phyloP scores from a whole-genome alignment of 2,888 invertebrate genomes.

The Drosophila borealis region DNA sequence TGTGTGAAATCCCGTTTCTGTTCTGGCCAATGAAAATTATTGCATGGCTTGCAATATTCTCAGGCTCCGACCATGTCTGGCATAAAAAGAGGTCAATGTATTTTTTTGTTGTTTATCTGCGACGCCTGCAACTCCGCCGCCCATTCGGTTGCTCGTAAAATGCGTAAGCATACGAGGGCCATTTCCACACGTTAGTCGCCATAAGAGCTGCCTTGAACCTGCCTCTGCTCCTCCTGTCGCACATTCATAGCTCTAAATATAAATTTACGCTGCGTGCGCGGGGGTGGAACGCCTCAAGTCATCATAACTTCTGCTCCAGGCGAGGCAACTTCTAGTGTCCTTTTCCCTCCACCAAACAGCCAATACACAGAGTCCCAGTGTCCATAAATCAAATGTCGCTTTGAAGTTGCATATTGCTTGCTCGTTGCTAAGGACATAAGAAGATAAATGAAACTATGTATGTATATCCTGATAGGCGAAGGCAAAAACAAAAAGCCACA shows the following conservation, averaged over 20 bases:
- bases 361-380: constrained; percentile 41
- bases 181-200: constrained; percentile 35
- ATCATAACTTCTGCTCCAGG: constrained; percentile 74
- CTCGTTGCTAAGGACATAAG: constrained; percentile 37
- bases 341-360: background rate
- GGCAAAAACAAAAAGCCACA: constrained; percentile 10
- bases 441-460: constrained; percentile 77
- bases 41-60: constrained; percentile 71
- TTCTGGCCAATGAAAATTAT: constrained; percentile 60
- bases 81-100: constrained; percentile 72
- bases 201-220: constrained; percentile 11
- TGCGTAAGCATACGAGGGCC: constrained; percentile 61
- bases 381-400: constrained; percentile 76
- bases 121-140: constrained; percentile 17
- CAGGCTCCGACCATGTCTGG: constrained; percentile 23
- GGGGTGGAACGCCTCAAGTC: constrained; percentile 55
- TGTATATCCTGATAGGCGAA: constrained; percentile 42
- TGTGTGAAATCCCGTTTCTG: constrained; percentile 34
- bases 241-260: constrained; percentile 58
- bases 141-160: constrained; percentile 59
- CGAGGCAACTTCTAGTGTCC: constrained; percentile 12
- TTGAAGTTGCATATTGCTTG: constrained; percentile 66
- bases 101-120: constrained; percentile 66
- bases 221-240: constrained; percentile 28
- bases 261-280: constrained; percentile 64